These are phyloP conservation scores for Pandemis heparana DNA, from an alignment of 2,888 invertebrate genomes.

Conservation along the genomic window DNA sequence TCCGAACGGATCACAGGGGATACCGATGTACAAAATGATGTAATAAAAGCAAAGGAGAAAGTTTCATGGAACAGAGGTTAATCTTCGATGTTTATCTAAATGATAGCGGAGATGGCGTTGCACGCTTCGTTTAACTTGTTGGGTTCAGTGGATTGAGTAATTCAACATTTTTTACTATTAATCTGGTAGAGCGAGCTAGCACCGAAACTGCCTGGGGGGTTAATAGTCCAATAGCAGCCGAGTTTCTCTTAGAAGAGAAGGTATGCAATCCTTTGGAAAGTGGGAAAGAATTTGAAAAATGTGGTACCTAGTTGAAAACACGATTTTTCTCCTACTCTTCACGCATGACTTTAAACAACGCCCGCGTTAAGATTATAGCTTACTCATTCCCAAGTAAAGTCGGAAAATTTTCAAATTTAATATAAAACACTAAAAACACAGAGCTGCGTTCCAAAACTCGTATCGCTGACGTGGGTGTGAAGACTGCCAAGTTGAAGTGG, in stretches of 20 bases:
- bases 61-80: constrained; percentile 54
- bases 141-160: constrained; percentile 38
- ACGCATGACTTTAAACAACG: background rate
- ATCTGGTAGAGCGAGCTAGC: constrained; percentile 29
- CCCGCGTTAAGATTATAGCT: background rate
- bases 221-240: constrained; percentile 16
- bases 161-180: constrained; percentile 35
- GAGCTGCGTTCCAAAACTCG: no score
- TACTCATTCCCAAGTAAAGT: background rate
- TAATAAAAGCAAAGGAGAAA: constrained; percentile 64
- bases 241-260: constrained; percentile 14
- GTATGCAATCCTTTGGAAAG: background rate
- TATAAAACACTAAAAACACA: no score
- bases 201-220: constrained; percentile 12
- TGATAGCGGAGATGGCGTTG: constrained; percentile 47
- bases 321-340: background rate
- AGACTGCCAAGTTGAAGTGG: no score
- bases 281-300: background rate
- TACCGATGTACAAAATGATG: constrained; percentile 56
- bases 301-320: background rate
- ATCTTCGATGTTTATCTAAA: constrained; percentile 57
- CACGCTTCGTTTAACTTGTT: constrained; percentile 35
- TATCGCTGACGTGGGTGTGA: no score
- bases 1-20: constrained; percentile 55
- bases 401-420: no score